Evolutionary conservation across 92 coral and sea anemone species (phyloP), one percentile per base, ranked within the genome.

Genomic region (Heliopora coerulea): DNA sequence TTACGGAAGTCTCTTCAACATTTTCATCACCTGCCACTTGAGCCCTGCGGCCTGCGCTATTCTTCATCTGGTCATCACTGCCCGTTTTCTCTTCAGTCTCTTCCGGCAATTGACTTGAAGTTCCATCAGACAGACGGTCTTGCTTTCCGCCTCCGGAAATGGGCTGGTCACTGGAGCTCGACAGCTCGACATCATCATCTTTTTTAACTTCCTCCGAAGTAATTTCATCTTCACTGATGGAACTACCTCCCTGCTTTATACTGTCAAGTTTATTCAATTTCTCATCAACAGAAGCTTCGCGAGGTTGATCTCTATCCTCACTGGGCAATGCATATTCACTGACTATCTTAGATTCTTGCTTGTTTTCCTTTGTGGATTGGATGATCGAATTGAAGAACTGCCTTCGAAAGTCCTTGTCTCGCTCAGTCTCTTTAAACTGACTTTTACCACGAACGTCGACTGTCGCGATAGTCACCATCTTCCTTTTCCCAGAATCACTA

Each of bases 351-450:
- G 74, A 28, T 1, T 67, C 59, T 3, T 70, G 46, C 14, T 32
- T 34, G 20, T 70, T 63, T 3, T 19, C 29, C 48, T 54, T 54
- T 28, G 46, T 49, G 3, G 77, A 70, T 48, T 90, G 91, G 46
- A 95, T 82, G 8, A 95, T 54, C 11, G 98, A 80, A 62, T 88
- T 90, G 49, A 93, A 93, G 73, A 93, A 93, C 84, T 93, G 88
- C 70, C 69, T 88, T 23, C 95, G 66, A 50, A 85, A 91, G 19
- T 74, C 75, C 18, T 70, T 70, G 77, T 70, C 77, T 37, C 35
- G 34, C 29, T 52, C 64, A 23, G 62, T 31, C 26, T 70, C 77
- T 30, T 50, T 28, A 48, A 35, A 30, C 18, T 34, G 77, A 54
- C 77, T 70, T 70, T 29, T 44, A 18, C 74, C 57, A 23, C 58